Evolutionary conservation across 2,888 invertebrate genomes (phyloP).

Genomic region (Escarpia spicata): DNA sequence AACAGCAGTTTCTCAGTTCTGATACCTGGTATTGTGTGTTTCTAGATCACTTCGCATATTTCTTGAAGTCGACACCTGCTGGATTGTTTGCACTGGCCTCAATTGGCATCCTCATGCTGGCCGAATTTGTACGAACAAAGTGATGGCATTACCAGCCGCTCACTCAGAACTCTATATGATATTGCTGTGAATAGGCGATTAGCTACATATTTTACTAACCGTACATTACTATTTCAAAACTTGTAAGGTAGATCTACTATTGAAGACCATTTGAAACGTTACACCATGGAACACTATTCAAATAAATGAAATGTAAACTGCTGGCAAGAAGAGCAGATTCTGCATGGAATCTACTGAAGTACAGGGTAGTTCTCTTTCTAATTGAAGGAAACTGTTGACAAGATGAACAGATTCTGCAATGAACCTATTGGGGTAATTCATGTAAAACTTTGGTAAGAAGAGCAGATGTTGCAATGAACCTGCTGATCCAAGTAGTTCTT

Average conservation of each 20-base stretch:
- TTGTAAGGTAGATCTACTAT: neutral
- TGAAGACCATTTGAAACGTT: neutral
- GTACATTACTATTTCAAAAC: neutral
- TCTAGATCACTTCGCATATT: neutral
- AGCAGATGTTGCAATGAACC: too few relatives aligned
- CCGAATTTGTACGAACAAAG: neutral
- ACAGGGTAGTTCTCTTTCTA: too few relatives aligned
- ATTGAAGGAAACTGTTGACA: too few relatives aligned
- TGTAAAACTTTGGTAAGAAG: too few relatives aligned
- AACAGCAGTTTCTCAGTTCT: neutral
- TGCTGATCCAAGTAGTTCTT: too few relatives aligned
- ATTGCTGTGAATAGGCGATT: neutral
- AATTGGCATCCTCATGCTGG: neutral
- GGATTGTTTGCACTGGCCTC: neutral
- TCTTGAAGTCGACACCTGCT: constrained; percentile 16
- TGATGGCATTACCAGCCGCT: neutral
- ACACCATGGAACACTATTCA: neutral
- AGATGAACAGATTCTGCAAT: too few relatives aligned
- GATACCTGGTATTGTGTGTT: neutral
- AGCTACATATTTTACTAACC: neutral
- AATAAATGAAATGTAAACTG: neutral
- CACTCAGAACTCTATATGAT: neutral
- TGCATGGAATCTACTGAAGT: neutral
- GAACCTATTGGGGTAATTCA: too few relatives aligned
- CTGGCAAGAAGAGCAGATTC: neutral